Conservation (phyloP, 2,797 vertebrate species). For the Muscicapa striata region DNA sequence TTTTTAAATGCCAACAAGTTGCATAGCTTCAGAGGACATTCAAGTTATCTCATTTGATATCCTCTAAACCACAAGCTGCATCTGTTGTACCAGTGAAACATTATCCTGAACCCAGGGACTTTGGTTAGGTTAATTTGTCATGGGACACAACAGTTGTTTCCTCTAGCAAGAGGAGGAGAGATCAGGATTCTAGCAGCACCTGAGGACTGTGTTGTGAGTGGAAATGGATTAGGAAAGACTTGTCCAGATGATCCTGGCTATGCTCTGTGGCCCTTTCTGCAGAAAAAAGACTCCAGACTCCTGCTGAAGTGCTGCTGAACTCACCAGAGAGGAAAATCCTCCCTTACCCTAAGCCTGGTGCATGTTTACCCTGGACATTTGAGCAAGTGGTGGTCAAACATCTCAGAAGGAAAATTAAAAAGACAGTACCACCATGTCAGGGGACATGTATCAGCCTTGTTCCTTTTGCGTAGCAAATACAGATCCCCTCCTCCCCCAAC, state of each 20-base stretch:
- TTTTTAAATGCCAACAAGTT: conserved; percentile 29
- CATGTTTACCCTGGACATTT: neutral
- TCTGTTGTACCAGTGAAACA: neutral
- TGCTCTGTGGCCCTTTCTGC: neutral
- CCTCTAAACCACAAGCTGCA: neutral
- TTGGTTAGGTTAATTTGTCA: neutral
- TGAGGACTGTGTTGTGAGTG: neutral
- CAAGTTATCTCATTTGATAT: neutral
- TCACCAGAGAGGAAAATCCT: neutral
- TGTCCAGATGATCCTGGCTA: neutral
- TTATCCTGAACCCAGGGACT: neutral
- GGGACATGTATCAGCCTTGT: neutral
- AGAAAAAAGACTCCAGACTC: neutral
- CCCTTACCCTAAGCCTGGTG: neutral
- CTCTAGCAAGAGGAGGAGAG: neutral
- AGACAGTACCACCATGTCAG: neutral
- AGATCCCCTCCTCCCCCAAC: accelerated
- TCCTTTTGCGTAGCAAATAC: neutral
- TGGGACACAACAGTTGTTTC: neutral
- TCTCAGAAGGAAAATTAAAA: neutral
- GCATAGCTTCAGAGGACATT: neutral
- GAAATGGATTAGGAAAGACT: neutral
- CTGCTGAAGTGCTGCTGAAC: neutral
- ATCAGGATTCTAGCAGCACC: neutral
- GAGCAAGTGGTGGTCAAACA: neutral